phyloP scores from a whole-genome alignment of 2,888 invertebrate species.

The Limulus polyphemus region DNA sequence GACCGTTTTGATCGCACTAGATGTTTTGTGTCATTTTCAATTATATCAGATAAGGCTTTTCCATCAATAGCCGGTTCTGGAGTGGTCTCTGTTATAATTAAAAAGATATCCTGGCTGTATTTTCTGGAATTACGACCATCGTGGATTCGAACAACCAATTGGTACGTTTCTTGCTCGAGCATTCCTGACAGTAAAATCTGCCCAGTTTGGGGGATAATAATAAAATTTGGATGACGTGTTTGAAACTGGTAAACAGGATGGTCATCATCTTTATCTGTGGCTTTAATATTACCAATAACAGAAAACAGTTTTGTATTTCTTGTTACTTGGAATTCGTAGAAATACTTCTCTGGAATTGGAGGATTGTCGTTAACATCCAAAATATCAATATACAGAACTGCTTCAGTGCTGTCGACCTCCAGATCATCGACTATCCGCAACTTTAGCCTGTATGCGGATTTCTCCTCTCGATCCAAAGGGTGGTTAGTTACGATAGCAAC shows the following conservation, averaged over 20 bases:
- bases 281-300: constrained; percentile 69
- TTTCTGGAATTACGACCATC: constrained; percentile 49
- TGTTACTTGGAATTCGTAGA: constrained; percentile 55
- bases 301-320: constrained; percentile 58
- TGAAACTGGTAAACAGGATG: constrained; percentile 72
- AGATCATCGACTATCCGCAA: constrained; percentile 61
- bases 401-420: too few relatives aligned
- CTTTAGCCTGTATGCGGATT: constrained; percentile 61
- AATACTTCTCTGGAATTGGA: constrained; percentile 63
- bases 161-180: constrained; percentile 44
- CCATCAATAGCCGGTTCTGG: too few relatives aligned
- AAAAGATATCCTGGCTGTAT: constrained; percentile 17
- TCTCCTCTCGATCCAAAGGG: constrained; percentile 63
- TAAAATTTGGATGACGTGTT: constrained; percentile 58
- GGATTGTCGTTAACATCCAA: constrained; percentile 84
- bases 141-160: constrained; percentile 66
- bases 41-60: constrained; percentile 24
- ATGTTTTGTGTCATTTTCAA: constrained; percentile 11
- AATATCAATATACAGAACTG: constrained; percentile 45
- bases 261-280: constrained; percentile 82
- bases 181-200: constrained; percentile 63
- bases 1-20: constrained; percentile 14
- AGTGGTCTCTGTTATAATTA: constrained; percentile 20
- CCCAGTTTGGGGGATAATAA: constrained; percentile 85
- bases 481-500: constrained; percentile 34